These are phyloP conservation scores for Clamator glandarius DNA, from an alignment of 2,797 vertebrate species.

Conservation along the genomic window DNA sequence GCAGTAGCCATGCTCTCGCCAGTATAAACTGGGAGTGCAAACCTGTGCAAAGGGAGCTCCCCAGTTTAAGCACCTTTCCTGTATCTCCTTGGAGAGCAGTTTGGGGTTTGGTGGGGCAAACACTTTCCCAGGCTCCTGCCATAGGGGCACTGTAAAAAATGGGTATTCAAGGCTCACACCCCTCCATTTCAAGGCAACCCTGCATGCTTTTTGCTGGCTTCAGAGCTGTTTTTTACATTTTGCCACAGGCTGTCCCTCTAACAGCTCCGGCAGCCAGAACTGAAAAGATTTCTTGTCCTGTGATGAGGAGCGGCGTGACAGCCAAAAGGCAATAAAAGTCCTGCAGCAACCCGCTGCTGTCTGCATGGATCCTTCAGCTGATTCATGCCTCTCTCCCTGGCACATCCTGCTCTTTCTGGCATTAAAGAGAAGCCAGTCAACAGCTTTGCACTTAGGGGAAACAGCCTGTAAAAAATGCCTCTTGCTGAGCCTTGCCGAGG, in stretches of 20 bases:
- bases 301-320: neutral
- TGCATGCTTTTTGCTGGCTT: neutral
- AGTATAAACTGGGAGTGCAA: neutral
- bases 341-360: neutral
- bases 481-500: accelerated
- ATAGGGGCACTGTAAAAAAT: neutral
- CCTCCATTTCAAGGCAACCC: neutral
- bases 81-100: neutral
- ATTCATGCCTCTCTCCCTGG: neutral
- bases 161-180: neutral
- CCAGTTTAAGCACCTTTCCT: neutral
- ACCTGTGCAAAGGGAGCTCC: neutral
- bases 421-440: neutral
- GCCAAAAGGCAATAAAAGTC: neutral
- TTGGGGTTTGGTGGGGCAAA: neutral
- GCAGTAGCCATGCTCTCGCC: neutral
- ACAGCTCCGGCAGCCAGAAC: neutral
- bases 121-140: neutral
- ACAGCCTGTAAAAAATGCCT: neutral
- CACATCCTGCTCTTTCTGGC: neutral
- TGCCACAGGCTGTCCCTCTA: neutral
- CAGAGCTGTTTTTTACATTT: neutral
- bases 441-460: neutral
- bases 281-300: neutral
- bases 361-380: neutral